Conservation (phyloP, 2,797 vertebrate species). For the Falco columbarius region DNA sequence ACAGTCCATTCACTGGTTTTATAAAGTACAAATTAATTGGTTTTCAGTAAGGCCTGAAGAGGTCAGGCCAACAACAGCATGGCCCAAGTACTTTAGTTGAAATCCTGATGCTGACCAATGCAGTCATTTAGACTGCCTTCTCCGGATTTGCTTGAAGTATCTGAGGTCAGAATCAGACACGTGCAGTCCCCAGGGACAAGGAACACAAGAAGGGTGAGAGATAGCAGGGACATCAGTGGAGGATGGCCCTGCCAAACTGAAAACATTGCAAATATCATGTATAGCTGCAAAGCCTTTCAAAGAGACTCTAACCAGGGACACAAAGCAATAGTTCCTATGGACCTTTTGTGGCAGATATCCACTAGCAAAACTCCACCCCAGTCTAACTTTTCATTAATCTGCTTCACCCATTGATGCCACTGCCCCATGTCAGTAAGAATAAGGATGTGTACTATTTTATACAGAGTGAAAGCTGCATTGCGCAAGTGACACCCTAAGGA, state of each 20-base stretch:
- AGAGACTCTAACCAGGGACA: not conserved
- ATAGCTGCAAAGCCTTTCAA: not conserved
- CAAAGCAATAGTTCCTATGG: not conserved
- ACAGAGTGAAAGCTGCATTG: not conserved
- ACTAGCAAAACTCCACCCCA: not conserved
- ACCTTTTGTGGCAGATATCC: not conserved
- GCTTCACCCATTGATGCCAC: not conserved
- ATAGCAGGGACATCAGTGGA: not conserved
- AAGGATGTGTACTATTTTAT: not conserved
- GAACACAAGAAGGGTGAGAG: not conserved
- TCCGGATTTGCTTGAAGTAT: slow-evolving; percentile 13
- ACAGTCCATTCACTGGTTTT: slow-evolving; percentile 31
- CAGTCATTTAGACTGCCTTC: slow-evolving; percentile 8
- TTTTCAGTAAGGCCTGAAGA: slow-evolving; percentile 33
- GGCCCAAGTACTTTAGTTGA: slow-evolving; percentile 41
- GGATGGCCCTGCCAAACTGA: not conserved
- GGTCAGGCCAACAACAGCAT: not conserved
- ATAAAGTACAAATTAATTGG: slow-evolving; percentile 51
- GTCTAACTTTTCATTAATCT: not conserved
- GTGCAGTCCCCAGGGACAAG: not conserved
- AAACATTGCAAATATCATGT: not conserved
- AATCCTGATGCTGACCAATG: not conserved
- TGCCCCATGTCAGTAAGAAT: not conserved
- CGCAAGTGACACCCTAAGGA: not conserved
- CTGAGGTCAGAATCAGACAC: not conserved